Conservation (phyloP, 2,888 invertebrate genomes). For the Agonopterix heracliana region DNA sequence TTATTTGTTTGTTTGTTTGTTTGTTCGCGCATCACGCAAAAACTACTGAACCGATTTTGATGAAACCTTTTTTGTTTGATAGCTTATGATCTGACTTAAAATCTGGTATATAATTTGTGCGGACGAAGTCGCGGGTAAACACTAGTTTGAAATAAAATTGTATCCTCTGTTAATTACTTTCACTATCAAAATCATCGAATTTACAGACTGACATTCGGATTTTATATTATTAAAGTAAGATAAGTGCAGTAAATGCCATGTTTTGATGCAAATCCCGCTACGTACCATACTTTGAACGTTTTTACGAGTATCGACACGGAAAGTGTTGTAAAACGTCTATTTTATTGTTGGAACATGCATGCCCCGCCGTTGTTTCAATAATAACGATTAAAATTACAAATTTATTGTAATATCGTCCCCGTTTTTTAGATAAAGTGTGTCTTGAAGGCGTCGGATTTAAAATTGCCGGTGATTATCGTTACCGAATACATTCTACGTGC, state of each 20-base stretch:
- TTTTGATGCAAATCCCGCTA: slow-evolving; percentile 48
- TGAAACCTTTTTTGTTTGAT: too few species aligned
- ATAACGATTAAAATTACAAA: slow-evolving; percentile 67
- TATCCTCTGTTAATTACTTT: too few species aligned
- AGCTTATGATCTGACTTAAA: too few species aligned
- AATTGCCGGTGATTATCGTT: slow-evolving; percentile 35
- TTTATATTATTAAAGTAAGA: background rate
- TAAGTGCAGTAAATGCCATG: too few species aligned
- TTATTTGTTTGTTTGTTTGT: too few species aligned
- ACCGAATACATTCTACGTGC: slow-evolving; percentile 37
- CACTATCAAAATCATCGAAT: too few species aligned
- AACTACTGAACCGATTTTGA: too few species aligned
- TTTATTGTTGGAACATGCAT: slow-evolving; percentile 54
- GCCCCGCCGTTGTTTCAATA: slow-evolving; percentile 63
- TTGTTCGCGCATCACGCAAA: too few species aligned
- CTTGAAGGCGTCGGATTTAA: slow-evolving; percentile 31
- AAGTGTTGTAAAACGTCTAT: slow-evolving; percentile 53
- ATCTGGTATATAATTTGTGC: too few species aligned
- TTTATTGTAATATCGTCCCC: slow-evolving; percentile 53
- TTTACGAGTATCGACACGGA: slow-evolving; percentile 54
- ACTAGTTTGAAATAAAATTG: too few species aligned
- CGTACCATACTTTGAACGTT: slow-evolving; percentile 37
- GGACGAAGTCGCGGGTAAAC: too few species aligned
- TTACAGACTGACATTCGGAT: background rate
- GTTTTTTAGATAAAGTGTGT: slow-evolving; percentile 55